phyloP scores from a whole-genome alignment of 1,140 invertebrate species.

The Oryctes rhinoceros region DNA sequence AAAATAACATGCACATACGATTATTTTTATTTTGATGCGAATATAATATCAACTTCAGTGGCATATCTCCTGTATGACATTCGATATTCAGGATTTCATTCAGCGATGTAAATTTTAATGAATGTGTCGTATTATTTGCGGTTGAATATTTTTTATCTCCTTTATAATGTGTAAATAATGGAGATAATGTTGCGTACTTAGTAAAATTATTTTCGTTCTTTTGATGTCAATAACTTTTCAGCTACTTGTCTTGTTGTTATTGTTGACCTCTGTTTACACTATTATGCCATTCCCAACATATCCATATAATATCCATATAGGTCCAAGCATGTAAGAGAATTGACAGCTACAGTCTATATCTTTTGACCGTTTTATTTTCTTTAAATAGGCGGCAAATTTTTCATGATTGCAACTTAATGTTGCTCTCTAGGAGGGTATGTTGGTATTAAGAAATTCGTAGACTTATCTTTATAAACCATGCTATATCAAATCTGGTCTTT shows the following conservation, averaged over 20 bases:
- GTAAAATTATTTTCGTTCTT: neutral
- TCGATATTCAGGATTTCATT: neutral
- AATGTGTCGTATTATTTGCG: constrained; percentile 12
- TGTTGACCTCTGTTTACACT: too few relatives aligned
- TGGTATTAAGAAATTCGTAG: too few relatives aligned
- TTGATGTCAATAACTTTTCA: neutral
- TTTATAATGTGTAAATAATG: constrained; percentile 24
- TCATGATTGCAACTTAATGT: too few relatives aligned
- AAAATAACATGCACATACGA: constrained; percentile 24
- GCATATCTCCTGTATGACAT: neutral
- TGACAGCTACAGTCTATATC: too few relatives aligned
- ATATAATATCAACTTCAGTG: constrained; percentile 1
- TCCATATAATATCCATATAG: too few relatives aligned
- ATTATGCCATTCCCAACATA: too few relatives aligned
- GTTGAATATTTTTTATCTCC: constrained; percentile 24
- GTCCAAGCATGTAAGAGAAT: too few relatives aligned
- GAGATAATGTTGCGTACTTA: neutral
- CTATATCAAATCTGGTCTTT: too few relatives aligned
- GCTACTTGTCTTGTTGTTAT: neutral
- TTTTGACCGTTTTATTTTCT: too few relatives aligned
- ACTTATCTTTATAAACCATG: too few relatives aligned
- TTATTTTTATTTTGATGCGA: constrained; percentile 5
- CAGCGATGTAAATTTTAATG: constrained; percentile 32
- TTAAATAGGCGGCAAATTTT: too few relatives aligned
- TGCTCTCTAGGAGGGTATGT: too few relatives aligned